Conservation (phyloP, 2,113 vertebrate species). For the Campylorhamphus procurvoides region DNA sequence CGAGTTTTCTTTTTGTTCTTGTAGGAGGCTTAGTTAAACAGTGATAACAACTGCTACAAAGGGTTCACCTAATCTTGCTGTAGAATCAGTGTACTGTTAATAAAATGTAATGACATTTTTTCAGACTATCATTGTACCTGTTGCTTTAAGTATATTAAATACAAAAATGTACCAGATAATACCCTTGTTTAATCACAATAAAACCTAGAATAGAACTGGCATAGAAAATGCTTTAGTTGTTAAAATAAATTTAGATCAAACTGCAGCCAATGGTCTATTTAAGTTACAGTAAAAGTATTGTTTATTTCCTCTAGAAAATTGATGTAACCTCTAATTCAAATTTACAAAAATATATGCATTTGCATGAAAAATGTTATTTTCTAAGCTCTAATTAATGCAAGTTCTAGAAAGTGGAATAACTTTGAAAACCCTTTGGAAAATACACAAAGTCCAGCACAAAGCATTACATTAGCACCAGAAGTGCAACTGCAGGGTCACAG, state of each 20-base stretch:
- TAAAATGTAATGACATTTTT: neutral
- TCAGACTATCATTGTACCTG: neutral
- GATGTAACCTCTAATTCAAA: neutral
- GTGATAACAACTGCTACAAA: neutral
- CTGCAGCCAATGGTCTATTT: neutral
- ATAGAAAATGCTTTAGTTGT: neutral
- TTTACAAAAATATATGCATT: neutral
- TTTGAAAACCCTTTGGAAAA: neutral
- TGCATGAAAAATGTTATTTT: neutral
- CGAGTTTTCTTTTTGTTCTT: neutral
- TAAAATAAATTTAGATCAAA: neutral
- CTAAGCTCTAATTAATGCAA: neutral
- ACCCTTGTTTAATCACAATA: neutral
- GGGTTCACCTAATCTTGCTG: neutral
- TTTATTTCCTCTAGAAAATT: neutral
- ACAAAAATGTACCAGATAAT: neutral
- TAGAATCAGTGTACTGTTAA: neutral
- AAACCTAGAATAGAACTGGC: neutral
- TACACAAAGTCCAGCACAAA: neutral
- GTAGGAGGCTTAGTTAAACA: neutral
- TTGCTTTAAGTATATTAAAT: neutral
- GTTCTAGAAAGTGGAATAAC: neutral
- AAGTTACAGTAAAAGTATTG: neutral
- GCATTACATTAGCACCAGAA: neutral
- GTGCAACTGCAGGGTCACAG: neutral